phyloP scores from a whole-genome alignment of 92 coral and sea anemone species.

The Paramuricea clavata region DNA sequence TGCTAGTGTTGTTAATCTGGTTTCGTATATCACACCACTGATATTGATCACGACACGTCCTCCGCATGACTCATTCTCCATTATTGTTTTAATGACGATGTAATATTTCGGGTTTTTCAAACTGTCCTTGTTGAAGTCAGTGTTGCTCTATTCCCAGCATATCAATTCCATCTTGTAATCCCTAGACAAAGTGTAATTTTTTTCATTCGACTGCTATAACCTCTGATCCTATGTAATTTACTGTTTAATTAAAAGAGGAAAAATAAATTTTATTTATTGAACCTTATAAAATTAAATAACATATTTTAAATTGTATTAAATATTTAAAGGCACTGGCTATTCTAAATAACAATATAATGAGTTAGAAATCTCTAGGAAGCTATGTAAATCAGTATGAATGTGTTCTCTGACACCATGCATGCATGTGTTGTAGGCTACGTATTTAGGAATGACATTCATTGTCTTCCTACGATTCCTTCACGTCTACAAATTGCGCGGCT shows the following conservation, averaged over 20 bases:
- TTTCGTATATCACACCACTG: constrained; percentile 95
- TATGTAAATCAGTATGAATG: background rate
- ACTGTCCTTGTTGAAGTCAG: background rate
- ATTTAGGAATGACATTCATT: too few relatives aligned
- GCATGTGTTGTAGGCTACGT: too few relatives aligned
- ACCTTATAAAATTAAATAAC: too few relatives aligned
- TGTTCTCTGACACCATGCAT: too few relatives aligned
- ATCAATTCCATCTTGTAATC: background rate
- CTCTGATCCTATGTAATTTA: background rate
- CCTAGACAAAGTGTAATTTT: background rate
- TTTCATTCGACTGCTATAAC: background rate
- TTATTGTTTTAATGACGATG: background rate
- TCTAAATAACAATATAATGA: background rate
- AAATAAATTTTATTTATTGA: too few relatives aligned
- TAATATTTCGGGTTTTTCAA: background rate
- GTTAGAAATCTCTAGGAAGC: background rate
- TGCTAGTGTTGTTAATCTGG: constrained; percentile 84
- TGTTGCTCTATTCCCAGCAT: background rate
- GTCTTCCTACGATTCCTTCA: too few relatives aligned
- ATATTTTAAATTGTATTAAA: too few relatives aligned
- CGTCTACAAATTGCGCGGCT: too few relatives aligned
- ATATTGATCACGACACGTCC: constrained; percentile 96
- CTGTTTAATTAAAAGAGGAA: background rate
- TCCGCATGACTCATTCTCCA: constrained; percentile 57
- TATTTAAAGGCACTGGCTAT: background rate